Evolutionary conservation across 2,797 vertebrate species (phyloP).

Genomic region (Erpetoichthys calabaricus): DNA sequence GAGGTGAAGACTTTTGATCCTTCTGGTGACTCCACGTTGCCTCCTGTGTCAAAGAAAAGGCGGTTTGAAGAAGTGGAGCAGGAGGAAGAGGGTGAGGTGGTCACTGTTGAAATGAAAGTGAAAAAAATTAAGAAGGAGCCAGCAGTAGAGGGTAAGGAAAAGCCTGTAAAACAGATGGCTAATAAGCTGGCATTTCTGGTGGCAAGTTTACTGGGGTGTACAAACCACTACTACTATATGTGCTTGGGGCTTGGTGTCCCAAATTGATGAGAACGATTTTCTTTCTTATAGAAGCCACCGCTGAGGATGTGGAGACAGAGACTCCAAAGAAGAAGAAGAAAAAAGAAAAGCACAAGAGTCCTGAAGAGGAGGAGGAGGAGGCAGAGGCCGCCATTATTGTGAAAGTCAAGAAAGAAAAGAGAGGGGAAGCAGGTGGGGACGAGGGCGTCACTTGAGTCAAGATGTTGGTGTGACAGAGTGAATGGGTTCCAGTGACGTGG

Average conservation of each 20-base stretch:
- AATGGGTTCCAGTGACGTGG: too few relatives aligned
- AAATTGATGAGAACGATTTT: not conserved
- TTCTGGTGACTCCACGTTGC: conserved; percentile 81
- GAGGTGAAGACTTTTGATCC: conserved; percentile 83
- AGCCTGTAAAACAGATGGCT: not conserved
- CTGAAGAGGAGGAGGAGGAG: conserved; percentile 31
- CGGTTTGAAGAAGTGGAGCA: conserved; percentile 70
- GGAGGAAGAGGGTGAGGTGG: conserved; percentile 37
- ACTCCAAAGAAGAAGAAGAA: conserved; percentile 51
- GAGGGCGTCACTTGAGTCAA: too few relatives aligned
- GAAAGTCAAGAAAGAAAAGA: conserved; percentile 28
- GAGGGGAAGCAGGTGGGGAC: not conserved
- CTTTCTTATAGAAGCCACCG: conserved; percentile 18
- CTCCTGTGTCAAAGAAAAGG: conserved; percentile 77
- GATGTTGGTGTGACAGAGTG: too few relatives aligned
- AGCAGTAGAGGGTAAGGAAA: conserved; percentile 49
- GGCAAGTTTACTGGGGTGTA: too few relatives aligned
- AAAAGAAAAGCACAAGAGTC: conserved; percentile 38
- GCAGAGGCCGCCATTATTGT: conserved; percentile 36
- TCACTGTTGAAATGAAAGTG: conserved; percentile 44
- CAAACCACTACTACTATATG: too few relatives aligned
- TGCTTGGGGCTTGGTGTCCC: too few relatives aligned
- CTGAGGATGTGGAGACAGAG: conserved; percentile 24
- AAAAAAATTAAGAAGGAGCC: conserved; percentile 70
- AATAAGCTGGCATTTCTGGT: not conserved